Conservation (phyloP, 2,113 vertebrate genomes). For the Grammomys dolichurus region DNA sequence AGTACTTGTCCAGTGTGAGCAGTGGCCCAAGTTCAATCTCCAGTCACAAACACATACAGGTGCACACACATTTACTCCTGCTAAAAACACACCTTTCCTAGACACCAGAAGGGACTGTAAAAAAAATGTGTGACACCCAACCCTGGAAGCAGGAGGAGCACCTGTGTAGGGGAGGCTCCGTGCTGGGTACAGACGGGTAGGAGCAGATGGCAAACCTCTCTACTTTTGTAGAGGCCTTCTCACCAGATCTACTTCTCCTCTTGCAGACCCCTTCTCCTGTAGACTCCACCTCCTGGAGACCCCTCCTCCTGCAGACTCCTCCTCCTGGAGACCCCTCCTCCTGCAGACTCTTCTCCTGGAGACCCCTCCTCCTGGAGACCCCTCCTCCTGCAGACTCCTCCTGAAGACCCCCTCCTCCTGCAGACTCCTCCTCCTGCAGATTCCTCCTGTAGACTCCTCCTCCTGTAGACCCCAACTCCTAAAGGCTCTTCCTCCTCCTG, state of each 20-base stretch:
- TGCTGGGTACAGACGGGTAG: too few species aligned
- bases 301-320: background rate
- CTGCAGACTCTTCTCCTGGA: background rate
- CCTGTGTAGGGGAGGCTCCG: background rate
- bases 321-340: background rate
- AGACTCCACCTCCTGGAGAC: background rate
- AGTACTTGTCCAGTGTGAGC: background rate
- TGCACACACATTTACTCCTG: background rate
- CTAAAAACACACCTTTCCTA: background rate
- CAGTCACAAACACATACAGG: background rate
- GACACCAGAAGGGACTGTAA: background rate
- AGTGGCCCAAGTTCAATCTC: too few species aligned
- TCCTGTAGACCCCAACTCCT: background rate
- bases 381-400: background rate
- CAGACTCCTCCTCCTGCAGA: background rate
- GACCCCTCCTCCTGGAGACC: background rate
- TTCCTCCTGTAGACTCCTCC: background rate
- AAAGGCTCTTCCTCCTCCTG: background rate
- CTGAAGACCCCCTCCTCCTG: background rate
- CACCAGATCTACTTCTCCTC: background rate
- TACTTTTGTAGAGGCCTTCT: background rate
- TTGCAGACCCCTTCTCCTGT: background rate
- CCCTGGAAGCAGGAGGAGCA: background rate
- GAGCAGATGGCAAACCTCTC: background rate
- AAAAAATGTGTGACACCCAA: background rate